A percentile compares a stretch with the other conserved stretches of the same genome.
Evolutionary conservation across 2,888 invertebrate species (phyloP).

Genomic region (Malacosoma neustria): DNA sequence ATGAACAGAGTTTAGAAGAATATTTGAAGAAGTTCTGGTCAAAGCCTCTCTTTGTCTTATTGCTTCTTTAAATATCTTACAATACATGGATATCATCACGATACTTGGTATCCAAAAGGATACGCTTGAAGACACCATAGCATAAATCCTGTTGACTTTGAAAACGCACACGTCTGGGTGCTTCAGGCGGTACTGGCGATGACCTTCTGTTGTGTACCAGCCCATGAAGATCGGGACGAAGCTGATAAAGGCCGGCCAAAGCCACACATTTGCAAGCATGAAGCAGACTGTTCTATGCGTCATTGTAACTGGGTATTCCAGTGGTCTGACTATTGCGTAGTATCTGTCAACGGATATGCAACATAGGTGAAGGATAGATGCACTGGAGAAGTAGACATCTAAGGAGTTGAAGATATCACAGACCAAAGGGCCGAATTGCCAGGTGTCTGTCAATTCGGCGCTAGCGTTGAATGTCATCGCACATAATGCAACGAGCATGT

Average conservation of each 20-base stretch:
- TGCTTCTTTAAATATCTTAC: constrained; percentile 87
- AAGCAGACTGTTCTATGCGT: constrained; percentile 86
- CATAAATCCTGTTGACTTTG: constrained; percentile 90
- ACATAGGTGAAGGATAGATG: constrained; percentile 93
- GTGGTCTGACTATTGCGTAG: constrained; percentile 92
- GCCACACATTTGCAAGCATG: constrained; percentile 93
- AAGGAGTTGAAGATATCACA: constrained; percentile 96
- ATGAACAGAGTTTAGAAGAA: constrained; percentile 88
- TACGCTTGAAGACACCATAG: constrained; percentile 90
- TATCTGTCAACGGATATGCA: constrained; percentile 96
- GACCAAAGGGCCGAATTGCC: constrained; percentile 93
- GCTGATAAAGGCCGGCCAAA: constrained; percentile 92
- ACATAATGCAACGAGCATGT: constrained; percentile 92
- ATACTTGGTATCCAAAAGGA: constrained; percentile 95
- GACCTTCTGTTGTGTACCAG: constrained; percentile 93
- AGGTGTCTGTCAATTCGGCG: constrained; percentile 88
- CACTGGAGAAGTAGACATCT: constrained; percentile 94
- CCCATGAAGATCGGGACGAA: constrained; percentile 96
- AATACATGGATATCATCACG: constrained; percentile 95
- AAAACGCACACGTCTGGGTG: constrained; percentile 88
- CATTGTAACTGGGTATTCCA: constrained; percentile 95
- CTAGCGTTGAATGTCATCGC: constrained; percentile 96
- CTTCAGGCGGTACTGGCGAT: constrained; percentile 76
- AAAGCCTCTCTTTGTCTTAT: constrained; percentile 87
- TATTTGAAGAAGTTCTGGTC: constrained; percentile 90